Evolutionary conservation across 2,113 vertebrate species (phyloP), one percentile per base, ranked within the genome.

Genomic region (Rhea americana): DNA sequence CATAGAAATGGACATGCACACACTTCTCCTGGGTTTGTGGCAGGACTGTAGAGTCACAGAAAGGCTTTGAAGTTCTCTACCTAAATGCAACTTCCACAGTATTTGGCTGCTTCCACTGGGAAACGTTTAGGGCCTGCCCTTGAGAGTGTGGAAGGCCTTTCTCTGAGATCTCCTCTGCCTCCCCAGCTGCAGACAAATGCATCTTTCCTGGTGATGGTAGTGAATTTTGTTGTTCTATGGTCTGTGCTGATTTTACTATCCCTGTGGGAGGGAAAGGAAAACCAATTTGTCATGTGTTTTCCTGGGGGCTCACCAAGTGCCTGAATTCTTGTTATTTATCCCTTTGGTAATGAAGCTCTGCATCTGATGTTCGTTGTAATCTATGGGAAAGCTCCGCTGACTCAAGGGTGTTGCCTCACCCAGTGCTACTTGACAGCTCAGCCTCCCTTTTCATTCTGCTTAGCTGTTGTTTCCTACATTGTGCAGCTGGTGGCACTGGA

Each of bases 401-500:
- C 37, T 65, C 1, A 1, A 14, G 63, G 56, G 11, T 7, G 50
- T 10, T 71, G 81, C 55, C 61, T 90, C 55, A 10, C n/a, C 61
- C 8, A 2, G 1, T 0, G 4, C n/a, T n/a, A 16, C 11, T 5
- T 10, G 21, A 43, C 43, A 39, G 39, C 78, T 51, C 43, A 47
- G 37, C 68, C 63, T 28, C 26, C 55, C 21, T 5, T 21, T 67
- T 5, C 16, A 0, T 32, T 28, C 41, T n/a, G 11, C 71, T 4
- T 1, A 7, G 47, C 22, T 83, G 93, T 87, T 50, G 10, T 83
- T 79, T 3, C 51, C 53, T 3, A 0, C 3, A 3, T 5, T n/a
- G 58, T 13, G 65, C 94, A 4, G 72, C 32, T 83, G 94, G 65
- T 83, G 95, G 94, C 59, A 63, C 91, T 90, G 87, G 73, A 32